Evolutionary conservation across 2,888 invertebrate genomes (phyloP).

Genomic region (Anticlea derivata): DNA sequence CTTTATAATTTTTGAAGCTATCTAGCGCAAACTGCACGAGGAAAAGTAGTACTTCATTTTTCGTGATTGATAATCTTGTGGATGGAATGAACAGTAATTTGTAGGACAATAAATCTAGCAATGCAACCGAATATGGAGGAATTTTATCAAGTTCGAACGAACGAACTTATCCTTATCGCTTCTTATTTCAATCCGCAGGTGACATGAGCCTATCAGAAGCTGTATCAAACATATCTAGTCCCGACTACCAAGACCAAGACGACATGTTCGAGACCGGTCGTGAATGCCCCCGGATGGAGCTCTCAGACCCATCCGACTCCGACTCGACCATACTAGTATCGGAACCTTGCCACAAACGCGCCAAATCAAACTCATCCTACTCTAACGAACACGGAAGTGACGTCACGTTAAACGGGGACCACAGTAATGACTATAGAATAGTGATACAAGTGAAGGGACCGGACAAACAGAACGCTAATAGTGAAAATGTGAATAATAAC

Average conservation of each 20-base stretch:
- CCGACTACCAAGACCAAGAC: slow-evolving; percentile 95
- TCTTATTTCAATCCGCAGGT: slow-evolving; percentile 71
- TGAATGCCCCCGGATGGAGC: slow-evolving; percentile 91
- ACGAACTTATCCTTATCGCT: neutral
- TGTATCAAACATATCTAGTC: slow-evolving; percentile 94
- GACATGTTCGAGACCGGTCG: slow-evolving; percentile 90
- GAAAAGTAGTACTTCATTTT: no score
- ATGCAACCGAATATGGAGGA: no score
- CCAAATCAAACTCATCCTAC: slow-evolving; percentile 73
- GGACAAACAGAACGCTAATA: slow-evolving; percentile 68
- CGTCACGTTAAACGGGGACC: slow-evolving; percentile 78
- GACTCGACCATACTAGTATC: slow-evolving; percentile 94
- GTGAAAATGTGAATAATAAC: slow-evolving; percentile 68
- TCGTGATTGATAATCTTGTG: no score
- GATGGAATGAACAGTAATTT: no score
- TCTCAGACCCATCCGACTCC: slow-evolving; percentile 95
- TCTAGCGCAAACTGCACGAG: no score
- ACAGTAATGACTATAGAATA: slow-evolving; percentile 86
- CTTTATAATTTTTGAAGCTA: no score
- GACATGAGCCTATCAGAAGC: slow-evolving; percentile 94
- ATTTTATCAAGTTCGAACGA: no score
- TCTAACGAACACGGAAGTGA: slow-evolving; percentile 84
- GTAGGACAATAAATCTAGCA: no score
- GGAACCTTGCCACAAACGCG: slow-evolving; percentile 86
- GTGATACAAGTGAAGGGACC: slow-evolving; percentile 88